Base-by-base conservation (phyloP, 1,140 invertebrate species). In the Pachypeltis micranthus region DNA sequence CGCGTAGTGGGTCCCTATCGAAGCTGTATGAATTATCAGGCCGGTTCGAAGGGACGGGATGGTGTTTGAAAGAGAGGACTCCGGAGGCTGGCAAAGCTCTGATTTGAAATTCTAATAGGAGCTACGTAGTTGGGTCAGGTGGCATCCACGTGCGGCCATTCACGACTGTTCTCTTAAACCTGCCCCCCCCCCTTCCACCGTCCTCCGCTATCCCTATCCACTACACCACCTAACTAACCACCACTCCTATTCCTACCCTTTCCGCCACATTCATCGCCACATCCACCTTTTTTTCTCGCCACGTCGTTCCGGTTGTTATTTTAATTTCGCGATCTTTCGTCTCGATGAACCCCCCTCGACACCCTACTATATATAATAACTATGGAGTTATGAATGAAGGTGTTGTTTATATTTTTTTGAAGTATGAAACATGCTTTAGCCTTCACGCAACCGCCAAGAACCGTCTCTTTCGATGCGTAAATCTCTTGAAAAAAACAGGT, bases 51-150 rank as follows among this genome's bases (percentile, higher is more conserved):
- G 25, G 12, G 56, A 10, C 21, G 26, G 23, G 23, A 44, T 26
- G 29, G 27, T n/a, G 19, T 21, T 21, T 51, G 7, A 51, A 51
- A 51, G 47, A 51, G 47, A 51, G 47, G 31, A 39, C 7, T 14
- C 7, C 31, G 58, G 58, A 27, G 12, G 21, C n/a, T 25, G 57
- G 47, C 4, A 44, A 62, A 59, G 63, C 27, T 47, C 63, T 63
- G 63, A 67, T 67, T 67, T 67, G 63, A 67, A 67, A 67, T 67
- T 67, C 66, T 67, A 67, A 67, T 67, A 47, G 66, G 51, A 57
- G 12, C 31, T 16, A 21, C 19, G 24, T 31, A 44, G 31, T 44
- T 59, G 56, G 56, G 59, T 23, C 21, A 31, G 29, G 56, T 16
- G 55, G 24, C 56, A 19, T 26, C 56, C 63, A 59, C 39, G 60